These are phyloP conservation scores for Drosophila fulvimacula DNA, from an alignment of 2,888 invertebrate genomes.

Conservation along the genomic window DNA sequence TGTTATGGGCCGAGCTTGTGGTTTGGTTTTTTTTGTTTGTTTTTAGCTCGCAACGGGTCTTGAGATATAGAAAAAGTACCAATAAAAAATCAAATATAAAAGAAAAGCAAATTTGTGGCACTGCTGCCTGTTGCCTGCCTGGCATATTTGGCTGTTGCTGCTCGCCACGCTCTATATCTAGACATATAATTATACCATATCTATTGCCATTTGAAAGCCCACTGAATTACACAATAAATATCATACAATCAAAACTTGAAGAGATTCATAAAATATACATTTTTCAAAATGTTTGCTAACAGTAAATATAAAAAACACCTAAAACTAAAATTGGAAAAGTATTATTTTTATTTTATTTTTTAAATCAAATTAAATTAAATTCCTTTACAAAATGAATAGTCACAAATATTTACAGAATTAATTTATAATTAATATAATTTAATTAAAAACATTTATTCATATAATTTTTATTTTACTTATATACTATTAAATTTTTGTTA, in stretches of 20 bases:
- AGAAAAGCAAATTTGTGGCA: slow-evolving; percentile 23
- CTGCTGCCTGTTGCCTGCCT: slow-evolving; percentile 34
- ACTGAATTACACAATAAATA: slow-evolving; percentile 35
- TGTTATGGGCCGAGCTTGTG: slow-evolving; percentile 42
- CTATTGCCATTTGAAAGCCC: slow-evolving; percentile 18
- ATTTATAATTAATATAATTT: too few species aligned
- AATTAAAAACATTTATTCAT: too few species aligned
- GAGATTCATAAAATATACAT: neutral
- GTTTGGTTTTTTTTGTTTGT: slow-evolving; percentile 19
- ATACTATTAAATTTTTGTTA: too few species aligned
- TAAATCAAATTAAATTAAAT: neutral
- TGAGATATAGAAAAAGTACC: neutral
- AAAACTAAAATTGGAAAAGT: too few species aligned
- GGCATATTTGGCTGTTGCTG: slow-evolving; percentile 52
- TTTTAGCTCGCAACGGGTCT: slow-evolving; percentile 15
- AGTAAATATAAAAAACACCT: too few species aligned
- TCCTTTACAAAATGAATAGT: too few species aligned
- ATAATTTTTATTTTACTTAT: too few species aligned
- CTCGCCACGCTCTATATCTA: slow-evolving; percentile 53
- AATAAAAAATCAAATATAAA: neutral
- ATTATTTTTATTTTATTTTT: too few species aligned
- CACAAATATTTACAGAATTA: too few species aligned
- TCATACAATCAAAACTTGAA: slow-evolving; percentile 3
- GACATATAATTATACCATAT: slow-evolving; percentile 31
- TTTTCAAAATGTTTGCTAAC: too few species aligned